Conservation (phyloP, 2,797 vertebrate species). For the Alectoris magna region DNA sequence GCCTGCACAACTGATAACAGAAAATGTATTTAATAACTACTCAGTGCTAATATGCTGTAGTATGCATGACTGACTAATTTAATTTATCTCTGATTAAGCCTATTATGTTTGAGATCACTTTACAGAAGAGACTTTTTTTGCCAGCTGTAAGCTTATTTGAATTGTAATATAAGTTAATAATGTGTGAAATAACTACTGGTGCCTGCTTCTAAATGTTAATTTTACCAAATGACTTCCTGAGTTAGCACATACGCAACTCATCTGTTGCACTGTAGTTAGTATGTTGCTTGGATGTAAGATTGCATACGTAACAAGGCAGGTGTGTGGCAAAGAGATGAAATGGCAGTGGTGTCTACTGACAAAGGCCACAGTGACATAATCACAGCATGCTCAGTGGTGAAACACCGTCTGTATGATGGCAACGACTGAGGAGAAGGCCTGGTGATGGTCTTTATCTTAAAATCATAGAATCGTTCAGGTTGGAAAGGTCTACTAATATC, state of each 20-base stretch:
- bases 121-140: conserved; percentile 85
- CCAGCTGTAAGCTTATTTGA: conserved; percentile 86
- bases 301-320: background rate
- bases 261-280: conserved; percentile 52
- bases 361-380: background rate
- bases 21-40: conserved; percentile 84
- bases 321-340: background rate
- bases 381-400: background rate
- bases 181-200: conserved; percentile 85
- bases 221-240: conserved; percentile 78
- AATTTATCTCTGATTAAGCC: conserved; percentile 89
- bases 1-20: conserved; percentile 79
- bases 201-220: conserved; percentile 83
- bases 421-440: background rate
- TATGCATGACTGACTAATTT: conserved; percentile 86
- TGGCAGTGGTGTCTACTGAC: background rate
- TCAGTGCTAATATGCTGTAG: conserved; percentile 81
- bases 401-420: fast-evolving
- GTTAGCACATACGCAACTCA: conserved; percentile 52
- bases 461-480: too few species aligned
- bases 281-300: background rate
- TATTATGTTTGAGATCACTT: conserved; percentile 87
- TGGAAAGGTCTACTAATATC: too few species aligned
- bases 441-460: background rate
- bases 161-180: conserved; percentile 89